Percentiles rank a stretch among this genome's conserved stretches.
Evolutionary conservation across 2,888 invertebrate species (phyloP).

Genomic region (Criorhina ranunculi): DNA sequence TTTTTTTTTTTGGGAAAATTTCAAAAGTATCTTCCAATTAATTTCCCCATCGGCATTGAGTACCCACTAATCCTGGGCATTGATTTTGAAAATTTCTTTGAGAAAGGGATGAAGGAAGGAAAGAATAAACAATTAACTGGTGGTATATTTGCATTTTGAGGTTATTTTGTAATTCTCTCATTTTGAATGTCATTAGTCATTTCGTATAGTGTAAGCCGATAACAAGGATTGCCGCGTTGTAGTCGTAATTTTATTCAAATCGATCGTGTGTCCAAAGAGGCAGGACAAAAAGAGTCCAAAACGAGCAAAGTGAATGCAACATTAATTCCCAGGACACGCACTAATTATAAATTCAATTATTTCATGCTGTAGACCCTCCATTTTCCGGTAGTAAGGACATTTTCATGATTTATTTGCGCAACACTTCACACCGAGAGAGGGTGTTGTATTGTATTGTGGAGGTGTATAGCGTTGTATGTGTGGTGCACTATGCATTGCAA

Average conservation of each 20-base stretch:
- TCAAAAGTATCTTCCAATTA: slow-evolving; percentile 53
- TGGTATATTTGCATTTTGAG: slow-evolving; percentile 28
- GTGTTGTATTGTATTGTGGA: not conserved
- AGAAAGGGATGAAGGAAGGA: not conserved
- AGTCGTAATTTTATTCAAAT: slow-evolving; percentile 61
- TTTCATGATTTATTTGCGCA: slow-evolving; percentile 71
- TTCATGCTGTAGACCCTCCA: slow-evolving; percentile 55
- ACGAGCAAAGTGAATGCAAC: slow-evolving; percentile 37
- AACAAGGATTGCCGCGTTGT: not conserved
- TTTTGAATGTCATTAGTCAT: slow-evolving; percentile 66
- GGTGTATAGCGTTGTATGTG: slow-evolving; percentile 26
- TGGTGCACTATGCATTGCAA: not conserved
- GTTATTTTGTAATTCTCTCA: slow-evolving; percentile 53
- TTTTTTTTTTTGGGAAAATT: slow-evolving; percentile 19
- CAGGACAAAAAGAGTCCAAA: slow-evolving; percentile 10
- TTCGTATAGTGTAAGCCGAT: slow-evolving; percentile 43
- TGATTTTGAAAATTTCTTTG: slow-evolving; percentile 12
- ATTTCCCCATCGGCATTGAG: slow-evolving; percentile 11
- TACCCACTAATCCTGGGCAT: slow-evolving; percentile 22
- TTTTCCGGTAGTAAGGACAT: slow-evolving; percentile 65
- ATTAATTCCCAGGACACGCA: slow-evolving; percentile 64
- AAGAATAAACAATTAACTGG: not conserved
- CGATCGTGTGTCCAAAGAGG: slow-evolving; percentile 6
- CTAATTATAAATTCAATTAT: slow-evolving; percentile 75
- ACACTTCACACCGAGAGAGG: slow-evolving; percentile 54